These are phyloP conservation scores for Harlomillsia oculata DNA, from an alignment of 1,140 invertebrate genomes.

Conservation along the genomic window DNA sequence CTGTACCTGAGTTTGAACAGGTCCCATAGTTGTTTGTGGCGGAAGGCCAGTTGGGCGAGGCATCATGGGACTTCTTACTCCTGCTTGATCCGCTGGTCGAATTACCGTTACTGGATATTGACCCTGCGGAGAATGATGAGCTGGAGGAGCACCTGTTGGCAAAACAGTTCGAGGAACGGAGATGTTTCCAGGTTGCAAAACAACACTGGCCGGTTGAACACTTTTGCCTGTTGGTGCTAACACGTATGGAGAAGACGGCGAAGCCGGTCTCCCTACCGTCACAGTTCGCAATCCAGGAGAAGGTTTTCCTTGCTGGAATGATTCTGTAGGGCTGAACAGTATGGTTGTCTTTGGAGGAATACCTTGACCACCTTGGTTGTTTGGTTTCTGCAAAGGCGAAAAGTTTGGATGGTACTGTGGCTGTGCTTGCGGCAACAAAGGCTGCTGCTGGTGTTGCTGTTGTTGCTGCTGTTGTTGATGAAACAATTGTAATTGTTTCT, in stretches of 20 bases:
- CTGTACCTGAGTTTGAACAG: constrained; percentile 10
- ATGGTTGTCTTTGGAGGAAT: constrained; percentile 3
- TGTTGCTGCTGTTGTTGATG: constrained; percentile 24
- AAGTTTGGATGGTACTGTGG: constrained; percentile 4
- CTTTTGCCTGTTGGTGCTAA: neutral
- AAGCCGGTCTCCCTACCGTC: no score
- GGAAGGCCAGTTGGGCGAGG: no score
- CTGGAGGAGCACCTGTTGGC: neutral
- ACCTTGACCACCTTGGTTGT: neutral
- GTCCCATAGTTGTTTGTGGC: neutral
- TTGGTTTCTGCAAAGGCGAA: no score
- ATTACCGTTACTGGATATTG: constrained; percentile 14
- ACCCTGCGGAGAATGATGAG: constrained; percentile 1
- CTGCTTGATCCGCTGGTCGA: constrained; percentile 3
- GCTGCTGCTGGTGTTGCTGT: constrained; percentile 42
- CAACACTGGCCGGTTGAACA: no score
- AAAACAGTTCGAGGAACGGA: neutral
- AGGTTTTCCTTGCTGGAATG: constrained; percentile 6
- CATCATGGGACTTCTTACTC: neutral
- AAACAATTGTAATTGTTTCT: neutral
- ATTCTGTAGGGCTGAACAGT: constrained; percentile 4
- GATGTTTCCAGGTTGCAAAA: neutral
- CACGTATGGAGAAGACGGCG: no score
- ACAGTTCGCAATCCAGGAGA: neutral
- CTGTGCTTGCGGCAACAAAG: constrained; percentile 4